Percentiles rank a stretch among this genome's conserved stretches.
Evolutionary conservation across 2,888 invertebrate species (phyloP).

Genomic region (Acheta domesticus): DNA sequence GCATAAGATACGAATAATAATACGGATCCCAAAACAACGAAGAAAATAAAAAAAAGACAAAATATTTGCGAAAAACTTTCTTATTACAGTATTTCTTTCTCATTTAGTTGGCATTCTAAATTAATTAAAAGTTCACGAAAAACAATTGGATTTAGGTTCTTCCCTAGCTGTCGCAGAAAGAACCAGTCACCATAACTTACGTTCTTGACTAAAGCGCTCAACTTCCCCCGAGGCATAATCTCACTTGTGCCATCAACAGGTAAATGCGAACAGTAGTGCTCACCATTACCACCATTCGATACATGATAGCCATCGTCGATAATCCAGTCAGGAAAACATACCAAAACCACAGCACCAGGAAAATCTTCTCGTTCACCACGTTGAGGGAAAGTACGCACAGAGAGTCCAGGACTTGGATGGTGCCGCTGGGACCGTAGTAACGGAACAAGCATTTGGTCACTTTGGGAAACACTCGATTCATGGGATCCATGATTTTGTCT

Average conservation of each 20-base stretch:
- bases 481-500: conserved; percentile 55
- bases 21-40: too few species aligned
- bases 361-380: conserved; percentile 75
- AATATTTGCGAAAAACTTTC: too few species aligned
- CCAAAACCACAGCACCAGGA: conserved; percentile 32
- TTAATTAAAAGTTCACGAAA: conserved; percentile 45
- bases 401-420: conserved; percentile 56
- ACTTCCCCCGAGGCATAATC: conserved; percentile 47
- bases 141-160: conserved; percentile 68
- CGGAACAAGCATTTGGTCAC: conserved; percentile 62
- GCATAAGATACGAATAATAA: too few species aligned
- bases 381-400: conserved; percentile 75
- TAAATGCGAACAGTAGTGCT: conserved; percentile 43
- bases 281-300: conserved; percentile 42
- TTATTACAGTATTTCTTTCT: background rate
- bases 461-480: conserved; percentile 67
- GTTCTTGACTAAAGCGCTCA: conserved; percentile 45
- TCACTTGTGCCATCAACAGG: conserved; percentile 44
- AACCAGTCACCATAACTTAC: conserved; percentile 69
- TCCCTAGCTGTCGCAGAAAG: conserved; percentile 68
- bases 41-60: too few species aligned
- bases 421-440: conserved; percentile 59
- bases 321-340: conserved; percentile 46
- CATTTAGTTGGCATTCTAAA: background rate
- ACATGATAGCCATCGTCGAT: conserved; percentile 44